Evolutionary conservation across 2,888 invertebrate species (phyloP).

Genomic region (Tetanocera ferruginea): DNA sequence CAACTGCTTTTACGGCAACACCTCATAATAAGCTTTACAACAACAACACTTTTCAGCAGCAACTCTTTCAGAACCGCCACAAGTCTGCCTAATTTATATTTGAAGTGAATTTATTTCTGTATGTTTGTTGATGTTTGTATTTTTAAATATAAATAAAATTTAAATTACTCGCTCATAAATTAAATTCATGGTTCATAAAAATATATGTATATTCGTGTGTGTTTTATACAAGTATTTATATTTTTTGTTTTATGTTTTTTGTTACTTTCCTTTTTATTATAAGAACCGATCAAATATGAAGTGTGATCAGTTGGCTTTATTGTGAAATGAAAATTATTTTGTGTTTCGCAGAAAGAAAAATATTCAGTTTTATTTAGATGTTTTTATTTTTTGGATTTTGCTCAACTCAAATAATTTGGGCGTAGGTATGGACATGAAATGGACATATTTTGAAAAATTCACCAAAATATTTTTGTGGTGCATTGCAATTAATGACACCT

Average conservation of each 20-base stretch:
- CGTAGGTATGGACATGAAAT: too few relatives aligned
- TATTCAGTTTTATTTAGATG: too few relatives aligned
- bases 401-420: too few relatives aligned
- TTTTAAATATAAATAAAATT: not conserved
- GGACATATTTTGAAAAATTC: too few relatives aligned
- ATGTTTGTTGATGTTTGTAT: not conserved
- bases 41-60: not conserved
- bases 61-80: not conserved
- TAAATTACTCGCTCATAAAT: constrained; percentile 61
- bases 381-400: too few relatives aligned
- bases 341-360: too few relatives aligned
- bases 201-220: constrained; percentile 33
- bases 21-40: not conserved
- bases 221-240: not conserved
- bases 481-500: too few relatives aligned
- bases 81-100: not conserved
- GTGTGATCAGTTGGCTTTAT: constrained; percentile 15
- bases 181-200: constrained; percentile 69
- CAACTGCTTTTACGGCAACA: not conserved
- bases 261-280: not conserved
- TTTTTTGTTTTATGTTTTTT: not conserved
- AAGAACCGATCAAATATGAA: not conserved
- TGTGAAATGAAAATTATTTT: too few relatives aligned
- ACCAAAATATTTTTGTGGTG: too few relatives aligned
- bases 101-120: not conserved